Conservation (phyloP, 1,140 invertebrate genomes). For the Drosophila carrolli region DNA sequence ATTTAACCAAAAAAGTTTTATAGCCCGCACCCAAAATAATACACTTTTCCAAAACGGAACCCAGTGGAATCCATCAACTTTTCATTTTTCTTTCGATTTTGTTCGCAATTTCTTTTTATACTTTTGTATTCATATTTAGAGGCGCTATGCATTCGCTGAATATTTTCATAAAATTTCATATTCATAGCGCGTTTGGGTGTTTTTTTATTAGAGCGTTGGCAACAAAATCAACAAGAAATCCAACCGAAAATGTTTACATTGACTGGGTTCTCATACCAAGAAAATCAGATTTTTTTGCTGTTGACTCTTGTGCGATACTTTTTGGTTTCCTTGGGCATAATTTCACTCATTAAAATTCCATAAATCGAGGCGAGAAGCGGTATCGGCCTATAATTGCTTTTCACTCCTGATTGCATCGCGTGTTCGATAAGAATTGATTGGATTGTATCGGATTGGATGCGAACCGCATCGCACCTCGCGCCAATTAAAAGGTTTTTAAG, state of each 20-base stretch:
- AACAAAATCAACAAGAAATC: constrained; percentile 20
- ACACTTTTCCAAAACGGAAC: not conserved
- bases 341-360: constrained; percentile 74
- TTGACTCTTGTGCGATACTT: constrained; percentile 21
- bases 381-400: constrained; percentile 37
- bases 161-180: constrained; percentile 43
- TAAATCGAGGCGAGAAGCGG: constrained; percentile 37
- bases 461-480: constrained; percentile 23
- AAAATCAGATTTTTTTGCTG: not conserved
- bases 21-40: not conserved
- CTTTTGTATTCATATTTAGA: constrained; percentile 38
- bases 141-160: constrained; percentile 27
- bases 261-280: not conserved
- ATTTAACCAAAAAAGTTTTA: constrained; percentile 15
- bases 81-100: constrained; percentile 35
- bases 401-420: constrained; percentile 49
- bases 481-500: constrained; percentile 45
- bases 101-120: constrained; percentile 20
- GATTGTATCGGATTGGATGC: constrained; percentile 21
- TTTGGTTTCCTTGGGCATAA: constrained; percentile 46
- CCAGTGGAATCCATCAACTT: constrained; percentile 24
- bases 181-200: constrained; percentile 37
- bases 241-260: constrained; percentile 57
- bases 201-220: constrained; percentile 26
- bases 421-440: constrained; percentile 44